Conservation (phyloP, 2,797 vertebrate genomes). For the Pelodytes ibericus region DNA sequence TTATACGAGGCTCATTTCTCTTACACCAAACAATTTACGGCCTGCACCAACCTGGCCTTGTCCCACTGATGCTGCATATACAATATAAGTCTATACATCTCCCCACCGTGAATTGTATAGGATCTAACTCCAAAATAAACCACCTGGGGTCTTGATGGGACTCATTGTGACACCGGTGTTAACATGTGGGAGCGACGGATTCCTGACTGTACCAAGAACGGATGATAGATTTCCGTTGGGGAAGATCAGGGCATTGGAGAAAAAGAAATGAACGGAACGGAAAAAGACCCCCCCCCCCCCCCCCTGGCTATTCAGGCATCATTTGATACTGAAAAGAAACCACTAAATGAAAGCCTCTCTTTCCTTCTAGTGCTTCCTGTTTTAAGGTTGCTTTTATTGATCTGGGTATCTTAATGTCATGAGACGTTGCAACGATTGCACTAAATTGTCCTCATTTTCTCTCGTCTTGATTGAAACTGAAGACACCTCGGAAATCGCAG, state of each 20-base stretch:
- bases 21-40: too few species aligned
- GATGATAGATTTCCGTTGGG: constrained; percentile 43
- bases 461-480: constrained; percentile 18
- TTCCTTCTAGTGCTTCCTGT: constrained; percentile 66
- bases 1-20: too few species aligned
- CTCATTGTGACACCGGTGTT: constrained; percentile 26
- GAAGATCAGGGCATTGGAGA: constrained; percentile 46
- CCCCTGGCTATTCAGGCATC: constrained; percentile 57
- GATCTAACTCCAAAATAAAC: constrained; percentile 10
- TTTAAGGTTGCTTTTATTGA: constrained; percentile 65
- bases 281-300: too few species aligned
- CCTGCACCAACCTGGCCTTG: too few species aligned
- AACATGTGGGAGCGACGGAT: constrained; percentile 29
- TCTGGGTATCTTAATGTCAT: constrained; percentile 57
- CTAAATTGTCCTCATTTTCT: constrained; percentile 46
- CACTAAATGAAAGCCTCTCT: constrained; percentile 60
- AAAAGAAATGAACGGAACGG: constrained; percentile 32
- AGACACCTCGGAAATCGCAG: constrained; percentile 9
- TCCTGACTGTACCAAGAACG: constrained; percentile 26
- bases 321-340: constrained; percentile 59
- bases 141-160: background rate
- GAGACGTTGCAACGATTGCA: constrained; percentile 41
- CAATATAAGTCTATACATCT: too few species aligned
- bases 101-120: too few species aligned
- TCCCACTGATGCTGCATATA: too few species aligned